phyloP scores from a whole-genome alignment of 1,140 invertebrate genomes.

The Philotrypesis tridentata region DNA sequence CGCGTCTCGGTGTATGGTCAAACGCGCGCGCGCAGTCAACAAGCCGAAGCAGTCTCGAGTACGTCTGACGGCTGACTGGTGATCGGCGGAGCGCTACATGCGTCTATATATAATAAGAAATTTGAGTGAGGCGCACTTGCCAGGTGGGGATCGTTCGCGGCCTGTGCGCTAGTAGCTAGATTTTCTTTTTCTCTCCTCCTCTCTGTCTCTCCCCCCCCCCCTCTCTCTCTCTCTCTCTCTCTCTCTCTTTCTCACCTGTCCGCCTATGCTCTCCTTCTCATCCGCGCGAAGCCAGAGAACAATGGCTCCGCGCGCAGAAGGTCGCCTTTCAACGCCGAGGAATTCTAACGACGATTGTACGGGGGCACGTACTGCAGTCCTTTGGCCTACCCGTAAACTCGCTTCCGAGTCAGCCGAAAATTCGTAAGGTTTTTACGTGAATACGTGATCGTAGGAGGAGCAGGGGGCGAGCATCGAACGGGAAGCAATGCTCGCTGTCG shows the following conservation, averaged over 20 bases:
- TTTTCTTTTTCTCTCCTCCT: neutral
- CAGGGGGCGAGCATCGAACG: too few species aligned
- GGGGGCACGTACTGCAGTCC: neutral
- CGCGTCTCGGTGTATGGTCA: neutral
- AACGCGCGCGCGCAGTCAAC: too few species aligned
- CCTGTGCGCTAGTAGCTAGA: neutral
- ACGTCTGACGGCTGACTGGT: slow-evolving; percentile 59
- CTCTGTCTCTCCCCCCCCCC: too few species aligned
- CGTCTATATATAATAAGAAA: slow-evolving; percentile 22
- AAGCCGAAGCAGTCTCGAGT: slow-evolving; percentile 55
- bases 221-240: neutral
- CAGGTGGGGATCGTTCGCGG: neutral
- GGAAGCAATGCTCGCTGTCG: neutral
- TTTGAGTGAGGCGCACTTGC: neutral
- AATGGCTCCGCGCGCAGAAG: neutral
- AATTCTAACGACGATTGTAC: neutral
- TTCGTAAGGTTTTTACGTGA: neutral
- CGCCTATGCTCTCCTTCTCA: neutral
- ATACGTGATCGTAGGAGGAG: too few species aligned
- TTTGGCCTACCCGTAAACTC: neutral
- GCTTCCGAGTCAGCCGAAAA: neutral
- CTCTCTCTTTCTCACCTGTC: neutral
- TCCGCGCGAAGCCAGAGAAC: too few species aligned
- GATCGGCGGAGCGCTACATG: neutral
- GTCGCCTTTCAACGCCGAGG: neutral